Evolutionary conservation across 2,113 vertebrate species (phyloP), one percentile per base, ranked within the genome.

Genomic region (Diphyllodes magnificus): DNA sequence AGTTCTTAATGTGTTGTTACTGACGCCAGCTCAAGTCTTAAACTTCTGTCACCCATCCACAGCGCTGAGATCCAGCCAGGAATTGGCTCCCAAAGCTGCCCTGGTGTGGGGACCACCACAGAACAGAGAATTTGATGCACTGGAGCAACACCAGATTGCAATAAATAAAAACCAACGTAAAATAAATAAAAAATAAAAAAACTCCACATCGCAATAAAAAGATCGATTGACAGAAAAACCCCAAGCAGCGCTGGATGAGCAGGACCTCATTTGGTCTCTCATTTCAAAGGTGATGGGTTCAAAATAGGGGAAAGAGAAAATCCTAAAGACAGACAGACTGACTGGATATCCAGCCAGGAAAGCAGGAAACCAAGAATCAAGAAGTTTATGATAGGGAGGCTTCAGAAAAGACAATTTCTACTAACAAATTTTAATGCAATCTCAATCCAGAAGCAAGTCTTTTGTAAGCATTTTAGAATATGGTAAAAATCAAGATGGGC

Each of bases 101-200:
- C 24, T 22, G 4, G 37, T 18, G 73, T n/a, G n/a, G 53, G 33
- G 40, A 85, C 4, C 21, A 13, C 37, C 1, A 15, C 0, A 9
- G 17, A 37, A 71, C 6, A 12, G 8, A 50, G 0, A 20, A 13
- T 4, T 31, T 15, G 21, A 60, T 44, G 35, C 7, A 23, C 15
- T 5, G 1, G 2, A 60, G 35, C 45, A 78, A 70, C 51, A 37
- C 8, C 33, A 49, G 47, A 45, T 12, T 64, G 40, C 1, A n/a
- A 59, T 15, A 31, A 59, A 66, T 18, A 14, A 50, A 76, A 44
- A 14, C 1, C 31, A 42, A 20, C 3, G 1, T 24, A 13, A 57
- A 57, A 75, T 7, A 30, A 66, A 66, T 16, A 5, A 35, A 37
- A 37, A 37, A 5, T 31, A 3, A 3, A 13, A 39, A 28, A 65